Conservation (phyloP, 2,113 vertebrate species). For the Peromyscus leucopus region DNA sequence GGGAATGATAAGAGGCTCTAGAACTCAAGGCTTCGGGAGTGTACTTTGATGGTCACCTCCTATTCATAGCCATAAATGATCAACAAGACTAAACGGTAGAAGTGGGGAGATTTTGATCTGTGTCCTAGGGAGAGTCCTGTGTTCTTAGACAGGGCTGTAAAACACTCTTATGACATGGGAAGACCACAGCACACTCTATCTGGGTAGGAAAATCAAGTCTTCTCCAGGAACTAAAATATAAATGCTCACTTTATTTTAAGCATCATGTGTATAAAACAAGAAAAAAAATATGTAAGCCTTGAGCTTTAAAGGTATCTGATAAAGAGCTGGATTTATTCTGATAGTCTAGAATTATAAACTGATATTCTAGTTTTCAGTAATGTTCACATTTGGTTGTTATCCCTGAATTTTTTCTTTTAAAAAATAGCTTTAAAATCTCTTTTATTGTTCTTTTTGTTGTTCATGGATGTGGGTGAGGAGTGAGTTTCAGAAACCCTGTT, state of each 20-base stretch:
- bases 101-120: not conserved
- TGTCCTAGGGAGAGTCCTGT: not conserved
- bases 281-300: not conserved
- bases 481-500: conserved; percentile 17
- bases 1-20: not conserved
- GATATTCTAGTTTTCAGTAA: not conserved
- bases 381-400: not conserved
- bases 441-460: not conserved
- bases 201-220: not conserved
- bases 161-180: not conserved
- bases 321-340: not conserved
- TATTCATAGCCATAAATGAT: too few species aligned
- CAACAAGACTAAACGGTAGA: not conserved
- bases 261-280: not conserved
- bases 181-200: not conserved
- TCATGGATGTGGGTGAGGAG: not conserved
- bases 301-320: not conserved
- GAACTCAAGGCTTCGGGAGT: not conserved
- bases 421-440: not conserved
- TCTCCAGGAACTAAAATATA: not conserved
- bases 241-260: not conserved
- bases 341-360: not conserved
- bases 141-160: not conserved
- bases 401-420: not conserved
- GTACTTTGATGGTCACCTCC: not conserved